phyloP scores from a whole-genome alignment of 2,888 invertebrate species.

The Drosophila neutralis region DNA sequence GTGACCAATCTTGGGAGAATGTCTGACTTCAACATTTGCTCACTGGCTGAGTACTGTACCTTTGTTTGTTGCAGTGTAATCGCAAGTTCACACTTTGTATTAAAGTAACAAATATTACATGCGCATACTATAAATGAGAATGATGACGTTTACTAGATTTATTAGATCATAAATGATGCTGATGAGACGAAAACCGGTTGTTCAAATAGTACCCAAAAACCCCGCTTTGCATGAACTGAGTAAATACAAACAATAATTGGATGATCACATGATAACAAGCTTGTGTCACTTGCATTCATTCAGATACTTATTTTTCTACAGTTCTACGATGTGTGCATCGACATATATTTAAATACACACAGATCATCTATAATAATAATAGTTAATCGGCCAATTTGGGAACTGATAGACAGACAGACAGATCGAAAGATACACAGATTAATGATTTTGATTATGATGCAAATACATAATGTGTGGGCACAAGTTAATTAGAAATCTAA shows the following conservation, averaged over 20 bases:
- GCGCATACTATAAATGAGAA: neutral
- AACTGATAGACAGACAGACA: neutral
- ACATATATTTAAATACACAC: neutral
- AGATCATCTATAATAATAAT: neutral
- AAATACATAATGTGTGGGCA: neutral
- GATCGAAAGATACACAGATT: neutral
- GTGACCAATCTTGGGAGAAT: neutral
- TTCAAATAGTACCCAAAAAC: neutral
- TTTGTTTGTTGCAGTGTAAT: neutral
- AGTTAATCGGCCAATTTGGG: neutral
- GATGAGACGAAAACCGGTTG: slow-evolving; percentile 37
- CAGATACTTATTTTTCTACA: neutral
- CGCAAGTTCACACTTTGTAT: neutral
- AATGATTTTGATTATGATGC: neutral
- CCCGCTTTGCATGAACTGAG: slow-evolving; percentile 4
- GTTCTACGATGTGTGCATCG: neutral
- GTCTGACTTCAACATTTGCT: neutral
- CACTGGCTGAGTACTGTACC: neutral
- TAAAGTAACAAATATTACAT: neutral
- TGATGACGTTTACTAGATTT: slow-evolving; percentile 8
- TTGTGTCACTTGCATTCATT: slow-evolving; percentile 4
- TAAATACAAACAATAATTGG: slow-evolving; percentile 11
- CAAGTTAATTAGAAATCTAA: neutral
- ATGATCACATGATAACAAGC: slow-evolving; percentile 23
- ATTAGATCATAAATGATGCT: slow-evolving; percentile 13